Base-by-base conservation (phyloP, 2,113 vertebrate species). In the Haemorhous mexicanus region DNA sequence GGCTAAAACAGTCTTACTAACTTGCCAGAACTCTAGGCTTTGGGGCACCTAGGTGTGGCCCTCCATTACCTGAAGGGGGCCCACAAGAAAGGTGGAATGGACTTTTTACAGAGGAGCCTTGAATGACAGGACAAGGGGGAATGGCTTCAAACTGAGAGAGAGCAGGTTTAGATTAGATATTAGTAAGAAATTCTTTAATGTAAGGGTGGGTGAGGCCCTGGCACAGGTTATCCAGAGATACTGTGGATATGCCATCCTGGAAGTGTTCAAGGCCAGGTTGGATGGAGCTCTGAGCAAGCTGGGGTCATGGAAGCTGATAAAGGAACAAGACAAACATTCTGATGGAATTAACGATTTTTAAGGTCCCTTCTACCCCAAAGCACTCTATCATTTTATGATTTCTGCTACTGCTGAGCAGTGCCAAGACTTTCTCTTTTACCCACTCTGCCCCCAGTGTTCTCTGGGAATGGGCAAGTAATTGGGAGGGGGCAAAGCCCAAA, bases 321-420 rank as follows among this genome's bases (percentile, higher is more conserved):
- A 86, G 44, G 13, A 76, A 84, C 0, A 1, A 56, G 30, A 30
- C 13, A 0, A 56, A 35, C 0, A 0, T 27, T 50, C 32, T 50
- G 52, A 68, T 8, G 28, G 24, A 61, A 59, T 4, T 2, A 14
- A 39, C 21, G 5, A 41, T 46, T 3, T 49, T 59, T 61, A 61
- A 67, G 12, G 19, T 61, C 9, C 24, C 9, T 46, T 68, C 16
- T 20, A 46, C 46, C 13, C 3, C 8, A 59, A 56, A 23, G 2
- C 20, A 28, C 20, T 52, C 33, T 12, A 17, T 17, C 28, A 17
- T 74, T 81, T 50, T 74, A 59, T 44, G 10, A 39, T 53, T 82
- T 82, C 44, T 39, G 7, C 23, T 59, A 5, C 18, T 63, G 22
- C 18, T 67, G 47, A 44, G 18, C 17, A 39, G 16, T 27, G 10